Evolutionary conservation across 2,113 vertebrate genomes (phyloP), one percentile per base, ranked within the genome.

Genomic region (Abramis brama): DNA sequence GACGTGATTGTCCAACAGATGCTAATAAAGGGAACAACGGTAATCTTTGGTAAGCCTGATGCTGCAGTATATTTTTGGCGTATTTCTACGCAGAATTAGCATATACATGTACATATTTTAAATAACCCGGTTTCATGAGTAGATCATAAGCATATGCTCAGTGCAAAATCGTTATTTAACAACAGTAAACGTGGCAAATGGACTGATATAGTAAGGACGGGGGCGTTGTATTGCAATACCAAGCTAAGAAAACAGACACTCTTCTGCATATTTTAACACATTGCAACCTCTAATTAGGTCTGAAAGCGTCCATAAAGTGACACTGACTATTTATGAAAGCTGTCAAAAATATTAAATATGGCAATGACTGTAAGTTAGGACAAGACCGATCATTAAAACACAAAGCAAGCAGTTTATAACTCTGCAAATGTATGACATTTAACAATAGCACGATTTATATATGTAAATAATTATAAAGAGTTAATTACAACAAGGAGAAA

Each of bases 231-330:
- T 83, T 83, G 23, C 27, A 55, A 23, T 39, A 6, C 11, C 47
- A n/a, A 57, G 12, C 19, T 15, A 66, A 73, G 80, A 62, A 73
- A 86, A 92, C 92, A 92, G 93, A 80, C 0, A 2, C n/a, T 33
- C 60, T 73, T 57, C 2, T 36, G 47, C 80, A 73, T 55, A 83
- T 52, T 68, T 45, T 27, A 82, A 68, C 60, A 52, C 62, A 82
- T n/a, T 33, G 10, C 30, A 21, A 33, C 25, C 27, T 21, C 13
- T 43, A 39, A 33, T 36, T 19, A 59, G 66, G 30, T 11, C 3
- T 39, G 23, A 83, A 43, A 11, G 60, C 17, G 50, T 39, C 43
- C 64, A 30, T 33, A 52, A 57, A 59, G 23, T 73, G 33, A 11
- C 23, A 23, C 50, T 36, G 21, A 17, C 27, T 59, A 73, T 83